Evolutionary conservation across 2,888 invertebrate genomes (phyloP).

Genomic region (Blera fallax): DNA sequence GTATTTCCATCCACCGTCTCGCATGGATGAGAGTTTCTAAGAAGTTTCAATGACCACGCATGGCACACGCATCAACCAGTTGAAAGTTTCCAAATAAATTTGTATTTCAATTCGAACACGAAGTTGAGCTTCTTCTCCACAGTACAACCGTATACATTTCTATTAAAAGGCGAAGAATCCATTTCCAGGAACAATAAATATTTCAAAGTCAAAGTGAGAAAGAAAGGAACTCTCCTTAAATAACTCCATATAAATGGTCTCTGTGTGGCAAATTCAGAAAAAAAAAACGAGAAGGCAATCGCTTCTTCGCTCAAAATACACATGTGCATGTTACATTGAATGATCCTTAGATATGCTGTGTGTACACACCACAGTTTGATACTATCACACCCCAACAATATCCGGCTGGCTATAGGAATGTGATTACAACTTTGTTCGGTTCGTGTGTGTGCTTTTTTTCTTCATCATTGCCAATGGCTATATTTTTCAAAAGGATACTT

Average conservation of each 20-base stretch:
- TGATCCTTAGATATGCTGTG: not conserved
- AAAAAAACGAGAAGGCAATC: not conserved
- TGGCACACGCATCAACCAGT: not conserved
- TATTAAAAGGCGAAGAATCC: constrained; percentile 21
- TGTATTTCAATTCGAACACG: constrained; percentile 4
- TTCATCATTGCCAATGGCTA: not conserved
- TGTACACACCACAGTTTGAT: not conserved
- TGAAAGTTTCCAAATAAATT: constrained; percentile 47
- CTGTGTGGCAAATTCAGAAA: not conserved
- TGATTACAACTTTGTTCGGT: constrained; percentile 32
- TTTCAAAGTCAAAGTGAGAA: not conserved
- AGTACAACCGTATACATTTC: constrained; percentile 8
- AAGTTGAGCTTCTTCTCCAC: not conserved
- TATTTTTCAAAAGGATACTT: constrained; percentile 3
- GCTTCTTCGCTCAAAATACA: not conserved
- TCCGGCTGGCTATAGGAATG: constrained; percentile 11
- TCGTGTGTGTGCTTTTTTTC: not conserved
- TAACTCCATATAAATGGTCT: not conserved
- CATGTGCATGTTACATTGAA: not conserved
- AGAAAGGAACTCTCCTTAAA: not conserved
- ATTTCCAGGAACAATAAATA: constrained; percentile 45
- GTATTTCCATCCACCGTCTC: constrained; percentile 15
- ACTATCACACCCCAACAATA: not conserved
- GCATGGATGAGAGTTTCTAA: constrained; percentile 14
- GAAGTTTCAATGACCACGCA: not conserved